Base-by-base conservation (phyloP, 2,113 vertebrate genomes). In the Lepus timidus region DNA sequence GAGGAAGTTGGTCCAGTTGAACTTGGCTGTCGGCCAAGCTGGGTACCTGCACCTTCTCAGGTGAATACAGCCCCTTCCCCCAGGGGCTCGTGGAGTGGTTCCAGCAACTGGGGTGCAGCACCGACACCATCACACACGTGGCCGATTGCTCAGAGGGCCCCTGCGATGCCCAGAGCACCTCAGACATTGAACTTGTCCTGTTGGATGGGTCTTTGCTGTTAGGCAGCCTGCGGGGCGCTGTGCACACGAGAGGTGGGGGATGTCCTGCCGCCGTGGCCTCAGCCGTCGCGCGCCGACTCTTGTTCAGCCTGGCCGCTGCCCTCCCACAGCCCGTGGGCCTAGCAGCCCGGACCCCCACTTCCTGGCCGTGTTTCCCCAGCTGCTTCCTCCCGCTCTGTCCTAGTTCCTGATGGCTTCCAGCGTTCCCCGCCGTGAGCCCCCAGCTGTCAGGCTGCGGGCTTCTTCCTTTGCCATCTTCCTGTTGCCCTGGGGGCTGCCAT, bases 181-280 rank as follows among this genome's bases (percentile, higher is more conserved):
- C 55, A 67, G 71, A 19, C 22, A 9, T 0, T 33, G 13, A 49
- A 2, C 33, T 44, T 2, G 7, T 62, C 61, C 49, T 17, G 1
- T 29, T 74, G 29, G 33, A 0, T 61, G 17, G 44, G 19, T 14
- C 78, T 73, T 67, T 86, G 19, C 79, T 70, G 27, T 75, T n/a
- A 36, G 62, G 22, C 13, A 19, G 19, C 58, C 39, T 20, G 23
- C 1, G 55, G 73, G 55, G 3, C 31, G 64, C 8, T 78, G 2
- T 16, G 14, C 14, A 1, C 3, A 6, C 8, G 20, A 36, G 65
- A 52, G 61, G 6, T 31, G n/a, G 1, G 0, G 1, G 27, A 16
- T 8, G 64, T 14, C 55, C 55, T 20, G 55, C 55, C 10, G 19
- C 55, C 17, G 55, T 0, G 58, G 9, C 68, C 25, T 51, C 1